Conservation (phyloP, 2,113 vertebrate genomes). For the Hyaena hyaena region DNA sequence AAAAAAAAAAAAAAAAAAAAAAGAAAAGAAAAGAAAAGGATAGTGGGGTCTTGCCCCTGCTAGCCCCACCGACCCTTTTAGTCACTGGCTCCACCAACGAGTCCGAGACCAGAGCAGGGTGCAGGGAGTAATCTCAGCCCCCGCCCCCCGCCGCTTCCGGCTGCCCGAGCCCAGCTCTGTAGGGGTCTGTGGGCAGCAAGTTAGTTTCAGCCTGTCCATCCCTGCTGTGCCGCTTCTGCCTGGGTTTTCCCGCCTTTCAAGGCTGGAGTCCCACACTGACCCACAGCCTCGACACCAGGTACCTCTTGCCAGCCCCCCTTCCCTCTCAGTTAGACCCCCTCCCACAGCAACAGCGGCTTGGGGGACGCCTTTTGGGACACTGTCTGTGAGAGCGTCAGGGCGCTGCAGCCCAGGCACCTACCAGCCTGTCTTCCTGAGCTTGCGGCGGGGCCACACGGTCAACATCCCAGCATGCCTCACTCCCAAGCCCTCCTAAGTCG, state of each 20-base stretch:
- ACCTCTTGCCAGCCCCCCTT: neutral
- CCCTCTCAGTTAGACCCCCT: neutral
- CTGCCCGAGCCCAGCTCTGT: neutral
- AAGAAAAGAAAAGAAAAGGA: no score
- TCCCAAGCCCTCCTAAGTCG: neutral
- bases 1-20: no score
- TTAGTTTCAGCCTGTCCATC: neutral
- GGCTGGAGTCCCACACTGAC: neutral
- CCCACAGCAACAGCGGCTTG: neutral
- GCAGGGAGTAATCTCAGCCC: neutral
- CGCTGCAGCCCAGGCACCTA: neutral
- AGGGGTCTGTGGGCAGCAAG: neutral
- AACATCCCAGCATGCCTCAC: neutral
- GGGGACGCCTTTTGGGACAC: accelerated
- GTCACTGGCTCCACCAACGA: neutral
- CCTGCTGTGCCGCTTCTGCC: neutral
- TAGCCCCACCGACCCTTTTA: neutral
- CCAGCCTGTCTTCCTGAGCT: neutral
- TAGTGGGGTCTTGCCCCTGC: neutral
- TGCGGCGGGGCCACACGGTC: neutral
- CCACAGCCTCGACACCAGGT: neutral
- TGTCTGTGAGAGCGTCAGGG: neutral
- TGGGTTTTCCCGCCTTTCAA: neutral
- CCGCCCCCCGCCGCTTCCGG: neutral
- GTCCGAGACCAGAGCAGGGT: neutral